phyloP scores from a whole-genome alignment of 1,140 invertebrate genomes.

The Phymorhynchus buccinoides region DNA sequence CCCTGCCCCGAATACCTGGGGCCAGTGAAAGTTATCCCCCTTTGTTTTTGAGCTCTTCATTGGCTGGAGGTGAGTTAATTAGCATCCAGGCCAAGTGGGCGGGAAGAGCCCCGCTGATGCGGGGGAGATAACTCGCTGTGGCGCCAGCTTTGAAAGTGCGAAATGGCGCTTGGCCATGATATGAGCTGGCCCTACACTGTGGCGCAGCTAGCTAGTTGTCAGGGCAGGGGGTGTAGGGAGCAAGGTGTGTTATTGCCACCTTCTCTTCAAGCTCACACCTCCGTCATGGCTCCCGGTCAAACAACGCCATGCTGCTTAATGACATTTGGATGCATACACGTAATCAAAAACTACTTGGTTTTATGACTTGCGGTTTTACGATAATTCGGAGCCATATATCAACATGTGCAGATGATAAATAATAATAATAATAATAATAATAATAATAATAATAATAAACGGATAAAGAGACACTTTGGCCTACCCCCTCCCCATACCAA shows the following conservation, averaged over 20 bases:
- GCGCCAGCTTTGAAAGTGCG: conserved; percentile 22
- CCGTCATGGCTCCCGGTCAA: not conserved
- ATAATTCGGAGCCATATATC: too few relatives aligned
- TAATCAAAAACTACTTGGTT: too few relatives aligned
- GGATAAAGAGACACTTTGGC: not conserved
- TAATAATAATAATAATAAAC: not conserved
- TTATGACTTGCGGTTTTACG: too few relatives aligned
- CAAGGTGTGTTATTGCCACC: not conserved
- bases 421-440: not conserved
- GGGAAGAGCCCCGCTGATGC: not conserved
- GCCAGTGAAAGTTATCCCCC: conserved; percentile 7
- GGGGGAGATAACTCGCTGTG: conserved; percentile 14
- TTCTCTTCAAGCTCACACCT: not conserved
- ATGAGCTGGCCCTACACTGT: not conserved
- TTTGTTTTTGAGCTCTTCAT: conserved; percentile 31
- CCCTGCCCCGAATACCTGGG: conserved; percentile 5
- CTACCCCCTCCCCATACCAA: too few relatives aligned
- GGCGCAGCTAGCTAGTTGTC: not conserved
- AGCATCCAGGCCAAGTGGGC: not conserved
- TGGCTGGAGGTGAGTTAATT: conserved; percentile 30
- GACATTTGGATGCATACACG: too few relatives aligned
- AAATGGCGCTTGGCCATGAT: conserved; percentile 15
- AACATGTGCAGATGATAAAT: not conserved
- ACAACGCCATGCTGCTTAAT: too few relatives aligned
- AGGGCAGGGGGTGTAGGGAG: not conserved